phyloP scores from a whole-genome alignment of 2,797 vertebrate genomes.

The Telmatherina bonti region DNA sequence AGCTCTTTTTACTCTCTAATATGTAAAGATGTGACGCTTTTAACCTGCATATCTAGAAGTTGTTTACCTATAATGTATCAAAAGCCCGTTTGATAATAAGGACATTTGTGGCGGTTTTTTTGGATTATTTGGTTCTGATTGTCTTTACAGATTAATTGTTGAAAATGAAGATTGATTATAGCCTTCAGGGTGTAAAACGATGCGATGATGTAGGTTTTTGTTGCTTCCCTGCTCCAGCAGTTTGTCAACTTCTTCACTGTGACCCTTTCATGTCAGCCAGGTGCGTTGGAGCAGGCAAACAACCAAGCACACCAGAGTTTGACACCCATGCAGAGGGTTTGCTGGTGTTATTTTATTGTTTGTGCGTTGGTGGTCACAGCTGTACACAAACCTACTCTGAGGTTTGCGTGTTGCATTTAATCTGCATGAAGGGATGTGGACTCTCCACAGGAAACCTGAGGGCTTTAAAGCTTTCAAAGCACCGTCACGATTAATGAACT shows the following conservation, averaged over 20 bases:
- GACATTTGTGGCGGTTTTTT: background rate
- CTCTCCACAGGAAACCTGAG: conserved; percentile 20
- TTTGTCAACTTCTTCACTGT: no score
- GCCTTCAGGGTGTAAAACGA: no score
- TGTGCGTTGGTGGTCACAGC: background rate
- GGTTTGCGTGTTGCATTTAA: conserved; percentile 13
- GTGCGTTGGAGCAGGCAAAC: no score
- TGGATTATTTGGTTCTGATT: background rate
- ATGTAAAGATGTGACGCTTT: no score
- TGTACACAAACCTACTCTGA: background rate
- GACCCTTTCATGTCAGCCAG: no score
- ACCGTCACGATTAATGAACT: conserved; percentile 50
- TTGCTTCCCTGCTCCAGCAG: no score
- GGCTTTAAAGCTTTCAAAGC: conserved; percentile 53
- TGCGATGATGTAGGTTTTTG: no score
- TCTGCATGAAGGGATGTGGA: conserved; percentile 15
- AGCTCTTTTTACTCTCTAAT: no score
- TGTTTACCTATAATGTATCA: background rate
- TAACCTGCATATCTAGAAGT: background rate
- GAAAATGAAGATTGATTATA: background rate
- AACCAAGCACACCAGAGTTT: no score
- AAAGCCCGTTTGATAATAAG: background rate
- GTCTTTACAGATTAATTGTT: background rate
- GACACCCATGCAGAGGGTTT: no score
- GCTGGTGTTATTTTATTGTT: background rate